phyloP scores from a whole-genome alignment of 2,113 vertebrate species.

The Alethe diademata region DNA sequence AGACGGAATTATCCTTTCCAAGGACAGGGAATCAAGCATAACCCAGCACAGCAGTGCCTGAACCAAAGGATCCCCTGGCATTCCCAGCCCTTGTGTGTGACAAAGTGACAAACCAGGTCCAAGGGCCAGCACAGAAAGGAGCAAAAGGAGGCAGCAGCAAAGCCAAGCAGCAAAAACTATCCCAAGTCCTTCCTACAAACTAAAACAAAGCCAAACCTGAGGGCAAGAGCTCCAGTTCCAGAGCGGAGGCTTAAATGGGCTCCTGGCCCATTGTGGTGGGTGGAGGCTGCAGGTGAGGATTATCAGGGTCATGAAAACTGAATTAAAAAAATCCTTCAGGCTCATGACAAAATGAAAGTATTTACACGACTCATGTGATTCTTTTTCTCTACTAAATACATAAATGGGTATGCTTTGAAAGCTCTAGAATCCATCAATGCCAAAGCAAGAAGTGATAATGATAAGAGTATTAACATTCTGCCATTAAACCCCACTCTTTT shows the following conservation, averaged over 20 bases:
- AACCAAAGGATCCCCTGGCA: neutral
- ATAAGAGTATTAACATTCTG: neutral
- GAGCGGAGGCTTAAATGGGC: neutral
- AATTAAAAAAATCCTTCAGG: neutral
- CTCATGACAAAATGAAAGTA: neutral
- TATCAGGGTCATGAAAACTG: neutral
- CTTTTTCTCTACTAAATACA: neutral
- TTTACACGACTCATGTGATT: neutral
- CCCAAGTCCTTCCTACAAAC: neutral
- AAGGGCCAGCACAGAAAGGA: neutral
- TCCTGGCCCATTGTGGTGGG: neutral
- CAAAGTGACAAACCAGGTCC: neutral
- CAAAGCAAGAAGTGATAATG: neutral
- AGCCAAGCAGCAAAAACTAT: neutral
- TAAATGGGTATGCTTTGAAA: neutral
- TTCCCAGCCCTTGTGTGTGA: neutral
- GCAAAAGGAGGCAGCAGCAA: neutral
- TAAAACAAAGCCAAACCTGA: fast-evolving
- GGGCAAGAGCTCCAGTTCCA: fast-evolving
- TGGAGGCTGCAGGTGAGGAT: neutral
- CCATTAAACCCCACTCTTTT: neutral
- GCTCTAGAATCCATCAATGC: too few relatives aligned
- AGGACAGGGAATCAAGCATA: neutral
- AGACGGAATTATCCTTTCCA: neutral
- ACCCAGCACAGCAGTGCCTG: neutral